Evolutionary conservation across 2,888 invertebrate genomes (phyloP).

Genomic region (Rhamnusium bicolor): DNA sequence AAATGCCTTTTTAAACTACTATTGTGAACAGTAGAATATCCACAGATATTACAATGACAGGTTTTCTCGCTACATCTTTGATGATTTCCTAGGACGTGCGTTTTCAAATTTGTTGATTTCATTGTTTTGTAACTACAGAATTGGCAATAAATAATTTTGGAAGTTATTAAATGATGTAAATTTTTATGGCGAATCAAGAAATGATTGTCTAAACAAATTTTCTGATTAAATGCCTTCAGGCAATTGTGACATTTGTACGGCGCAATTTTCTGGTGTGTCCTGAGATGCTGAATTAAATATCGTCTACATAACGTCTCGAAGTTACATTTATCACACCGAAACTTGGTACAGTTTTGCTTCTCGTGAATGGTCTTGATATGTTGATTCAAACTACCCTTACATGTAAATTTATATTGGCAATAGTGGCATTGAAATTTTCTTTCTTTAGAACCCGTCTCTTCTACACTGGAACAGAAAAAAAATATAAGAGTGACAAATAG

Average conservation of each 20-base stretch:
- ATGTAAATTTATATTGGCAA: background rate
- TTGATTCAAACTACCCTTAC: background rate
- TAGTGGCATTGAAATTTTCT: background rate
- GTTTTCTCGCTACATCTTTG: conserved; percentile 8
- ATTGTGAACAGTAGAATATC: conserved; percentile 10
- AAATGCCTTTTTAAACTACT: conserved; percentile 33
- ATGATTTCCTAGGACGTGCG: background rate
- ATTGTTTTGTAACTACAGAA: conserved; percentile 37
- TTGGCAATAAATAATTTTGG: conserved; percentile 28
- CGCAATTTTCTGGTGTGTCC: background rate
- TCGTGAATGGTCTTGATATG: conserved; percentile 14
- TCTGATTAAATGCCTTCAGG: background rate
- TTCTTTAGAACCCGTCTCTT: background rate
- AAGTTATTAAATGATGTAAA: background rate
- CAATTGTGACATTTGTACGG: background rate
- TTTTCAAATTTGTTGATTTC: background rate
- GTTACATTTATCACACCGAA: conserved; percentile 10
- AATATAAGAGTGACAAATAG: background rate
- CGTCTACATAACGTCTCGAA: background rate
- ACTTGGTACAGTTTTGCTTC: background rate
- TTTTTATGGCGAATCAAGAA: conserved; percentile 16
- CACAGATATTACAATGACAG: conserved; percentile 7
- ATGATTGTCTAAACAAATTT: background rate
- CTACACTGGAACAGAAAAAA: background rate
- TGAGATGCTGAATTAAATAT: background rate